Percentiles rank a stretch among this genome's conserved stretches.
Evolutionary conservation across 2,797 vertebrate genomes (phyloP).

Genomic region (Micropoecilia bifurca): DNA sequence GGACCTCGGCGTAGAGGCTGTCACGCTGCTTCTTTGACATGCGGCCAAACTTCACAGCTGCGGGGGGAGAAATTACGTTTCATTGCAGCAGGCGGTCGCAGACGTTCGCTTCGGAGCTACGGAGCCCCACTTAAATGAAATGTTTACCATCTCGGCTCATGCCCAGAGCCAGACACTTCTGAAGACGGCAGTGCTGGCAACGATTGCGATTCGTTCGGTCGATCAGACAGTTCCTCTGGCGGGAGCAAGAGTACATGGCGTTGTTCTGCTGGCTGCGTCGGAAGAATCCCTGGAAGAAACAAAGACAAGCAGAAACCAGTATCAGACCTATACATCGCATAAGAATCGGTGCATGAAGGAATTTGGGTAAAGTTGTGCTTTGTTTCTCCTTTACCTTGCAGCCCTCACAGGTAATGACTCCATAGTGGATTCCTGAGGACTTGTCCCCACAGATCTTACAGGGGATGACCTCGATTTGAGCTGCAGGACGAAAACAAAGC

Average conservation of each 20-base stretch:
- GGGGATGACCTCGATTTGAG: slow-evolving; percentile 95
- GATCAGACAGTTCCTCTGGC: slow-evolving; percentile 92
- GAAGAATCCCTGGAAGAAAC: slow-evolving; percentile 86
- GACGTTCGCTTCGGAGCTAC: neutral
- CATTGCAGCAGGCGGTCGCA: neutral
- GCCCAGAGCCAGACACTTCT: slow-evolving; percentile 92
- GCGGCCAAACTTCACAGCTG: slow-evolving; percentile 94
- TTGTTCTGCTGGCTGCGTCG: slow-evolving; percentile 95
- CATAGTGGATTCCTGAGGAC: slow-evolving; percentile 95
- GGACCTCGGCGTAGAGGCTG: slow-evolving; percentile 92
- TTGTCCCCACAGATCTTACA: slow-evolving; percentile 97
- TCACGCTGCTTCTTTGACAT: slow-evolving; percentile 97
- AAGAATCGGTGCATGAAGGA: neutral
- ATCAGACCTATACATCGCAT: slow-evolving; percentile 5
- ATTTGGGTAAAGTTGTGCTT: neutral
- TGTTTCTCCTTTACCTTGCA: slow-evolving; percentile 86
- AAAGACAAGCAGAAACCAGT: slow-evolving; percentile 8
- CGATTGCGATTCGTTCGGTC: slow-evolving; percentile 93
- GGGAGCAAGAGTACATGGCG: slow-evolving; percentile 92
- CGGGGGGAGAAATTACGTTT: slow-evolving; percentile 10
- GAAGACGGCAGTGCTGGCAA: slow-evolving; percentile 93
- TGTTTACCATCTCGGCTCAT: slow-evolving; percentile 93
- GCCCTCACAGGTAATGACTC: slow-evolving; percentile 94
- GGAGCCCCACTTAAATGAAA: slow-evolving; percentile 1
- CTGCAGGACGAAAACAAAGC: slow-evolving; percentile 68